A percentile compares a stretch with the other conserved stretches of the same genome.
Conservation (phyloP, 35 echinoderm and acorn worm genomes). For the Ophioderma brevispina region DNA sequence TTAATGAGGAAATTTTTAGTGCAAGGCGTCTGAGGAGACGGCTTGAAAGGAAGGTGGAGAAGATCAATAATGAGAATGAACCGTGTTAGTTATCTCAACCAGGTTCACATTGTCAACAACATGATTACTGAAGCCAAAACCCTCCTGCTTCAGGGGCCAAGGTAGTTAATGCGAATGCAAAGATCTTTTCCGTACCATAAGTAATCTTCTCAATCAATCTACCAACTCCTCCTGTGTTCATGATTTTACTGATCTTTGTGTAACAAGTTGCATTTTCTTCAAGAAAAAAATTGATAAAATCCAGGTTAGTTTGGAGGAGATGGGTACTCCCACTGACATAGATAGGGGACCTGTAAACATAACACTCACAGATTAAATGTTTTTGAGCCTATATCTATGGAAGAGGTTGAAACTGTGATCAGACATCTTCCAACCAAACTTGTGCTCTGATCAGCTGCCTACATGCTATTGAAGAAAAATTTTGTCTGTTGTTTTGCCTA, state of each 20-base stretch:
- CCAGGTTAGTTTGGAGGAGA: background rate
- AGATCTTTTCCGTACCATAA: slow-evolving; percentile 6
- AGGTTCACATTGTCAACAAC: background rate
- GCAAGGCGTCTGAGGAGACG: background rate
- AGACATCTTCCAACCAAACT: too few species aligned
- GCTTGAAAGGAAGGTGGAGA: background rate
- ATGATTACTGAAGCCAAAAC: background rate
- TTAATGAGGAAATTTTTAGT: slow-evolving; percentile 1
- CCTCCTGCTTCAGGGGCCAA: background rate
- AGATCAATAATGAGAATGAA: background rate
- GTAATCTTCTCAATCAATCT: background rate
- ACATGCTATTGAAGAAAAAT: too few species aligned
- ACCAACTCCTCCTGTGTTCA: background rate
- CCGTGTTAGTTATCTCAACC: background rate
- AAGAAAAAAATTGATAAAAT: background rate
- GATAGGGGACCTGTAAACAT: too few species aligned
- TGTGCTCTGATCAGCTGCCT: too few species aligned
- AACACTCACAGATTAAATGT: too few species aligned
- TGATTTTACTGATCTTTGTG: background rate
- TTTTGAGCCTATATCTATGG: too few species aligned
- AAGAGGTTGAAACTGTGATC: too few species aligned
- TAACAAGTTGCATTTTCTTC: background rate
- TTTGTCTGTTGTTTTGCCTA: too few species aligned
- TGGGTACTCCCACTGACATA: too few species aligned
- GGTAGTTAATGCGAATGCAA: background rate